Base-by-base conservation (phyloP, 2,797 vertebrate genomes). In the Halcyon badia region DNA sequence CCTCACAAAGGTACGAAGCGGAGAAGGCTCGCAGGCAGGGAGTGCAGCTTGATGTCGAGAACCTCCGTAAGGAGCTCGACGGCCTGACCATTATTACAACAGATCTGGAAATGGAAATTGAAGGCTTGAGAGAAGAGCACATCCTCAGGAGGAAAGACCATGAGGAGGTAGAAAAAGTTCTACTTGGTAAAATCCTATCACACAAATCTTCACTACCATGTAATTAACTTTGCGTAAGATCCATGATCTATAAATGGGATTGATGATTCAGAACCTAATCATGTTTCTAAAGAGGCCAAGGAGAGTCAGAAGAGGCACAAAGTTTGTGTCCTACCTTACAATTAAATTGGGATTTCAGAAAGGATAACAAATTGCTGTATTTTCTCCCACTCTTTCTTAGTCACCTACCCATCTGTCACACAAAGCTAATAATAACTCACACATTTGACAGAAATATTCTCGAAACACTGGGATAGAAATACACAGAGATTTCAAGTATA, bases 71-170 rank as follows among this genome's bases (percentile, higher is more conserved):
- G 95, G 98, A 97, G 85, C 95, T 98, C 13, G 98, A 98, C 0
- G 94, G 98, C 48, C 97, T 98, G 89, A 98, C 98, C 78, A 98
- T 98, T n/a, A 68, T 98, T 61, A 98, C 97, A 14, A 98, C 98
- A 52, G 98, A 98, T 19, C 96, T 98, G 92, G 98, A 98, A 93
- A 98, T 98, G 97, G 98, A 98, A 58, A 97, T 98, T 4, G 98
- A 98, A 77, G 98, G 98, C 46, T 89, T 98, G 94, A 97, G 98
- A 71, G 98, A 98, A 94, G 97, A 98, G 90, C 97, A 98, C 58
- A 98, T 98, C 85, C 98, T 98, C 85, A 97, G 98, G 97, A 98
- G 98, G 93, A 98, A 98, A 64, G 96, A 60, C 52, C 98, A 98
- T 5, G 98, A 98, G 66, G 97, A 98, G 98, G 98, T 98, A 96